These are phyloP conservation scores for Asteroscopus sphinx DNA, from an alignment of 2,888 invertebrate species.

Conservation along the genomic window DNA sequence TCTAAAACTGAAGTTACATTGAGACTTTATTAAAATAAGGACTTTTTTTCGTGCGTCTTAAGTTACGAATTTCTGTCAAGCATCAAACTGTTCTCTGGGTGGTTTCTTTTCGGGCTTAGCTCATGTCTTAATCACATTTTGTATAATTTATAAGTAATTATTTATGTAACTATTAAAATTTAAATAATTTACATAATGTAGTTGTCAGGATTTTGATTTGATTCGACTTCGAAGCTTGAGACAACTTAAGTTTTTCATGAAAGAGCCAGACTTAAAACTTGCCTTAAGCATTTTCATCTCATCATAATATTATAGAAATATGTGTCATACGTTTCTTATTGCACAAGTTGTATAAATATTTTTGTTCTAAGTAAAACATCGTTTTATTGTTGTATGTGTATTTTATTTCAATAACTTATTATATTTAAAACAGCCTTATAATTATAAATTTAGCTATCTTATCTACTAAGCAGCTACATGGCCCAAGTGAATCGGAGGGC, in stretches of 20 bases:
- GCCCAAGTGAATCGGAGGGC: slow-evolving; percentile 73
- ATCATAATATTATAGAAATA: not conserved
- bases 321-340: not conserved
- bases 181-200: not conserved
- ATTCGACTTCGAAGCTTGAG: not conserved
- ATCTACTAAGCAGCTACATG: slow-evolving; percentile 66
- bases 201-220: not conserved
- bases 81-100: no score
- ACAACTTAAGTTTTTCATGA: no score
- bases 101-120: no score
- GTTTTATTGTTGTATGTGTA: slow-evolving; percentile 26
- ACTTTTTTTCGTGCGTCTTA: no score
- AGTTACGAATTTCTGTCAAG: no score
- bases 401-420: slow-evolving; percentile 48
- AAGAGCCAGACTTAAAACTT: not conserved
- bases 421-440: slow-evolving; percentile 51
- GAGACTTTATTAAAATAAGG: no score
- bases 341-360: not conserved
- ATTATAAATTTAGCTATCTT: slow-evolving; percentile 60
- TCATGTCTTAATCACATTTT: no score
- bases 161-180: not conserved
- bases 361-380: slow-evolving; percentile 24
- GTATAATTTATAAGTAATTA: not conserved
- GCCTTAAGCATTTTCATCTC: not conserved
- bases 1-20: no score